phyloP scores from a whole-genome alignment of 2,113 vertebrate genomes.

The Spizaetus ornatus region DNA sequence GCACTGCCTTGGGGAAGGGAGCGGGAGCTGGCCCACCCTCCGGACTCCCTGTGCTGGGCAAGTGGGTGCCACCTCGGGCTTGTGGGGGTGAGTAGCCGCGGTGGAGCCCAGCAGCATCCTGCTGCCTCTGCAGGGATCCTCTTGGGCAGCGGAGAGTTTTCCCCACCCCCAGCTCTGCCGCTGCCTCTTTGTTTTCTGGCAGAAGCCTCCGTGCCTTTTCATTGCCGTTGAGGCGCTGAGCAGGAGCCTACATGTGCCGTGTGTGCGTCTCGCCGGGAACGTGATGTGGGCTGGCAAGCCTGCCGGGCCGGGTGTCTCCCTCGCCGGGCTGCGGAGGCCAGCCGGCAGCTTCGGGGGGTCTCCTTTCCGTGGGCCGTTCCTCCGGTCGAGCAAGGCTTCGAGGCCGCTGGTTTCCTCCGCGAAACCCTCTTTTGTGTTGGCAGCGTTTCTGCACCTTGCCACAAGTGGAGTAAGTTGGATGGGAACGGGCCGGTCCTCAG shows the following conservation, averaged over 20 bases:
- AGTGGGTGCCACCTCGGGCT: neutral
- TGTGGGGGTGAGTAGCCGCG: neutral
- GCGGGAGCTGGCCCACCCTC: neutral
- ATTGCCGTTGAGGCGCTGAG: slow-evolving; percentile 35
- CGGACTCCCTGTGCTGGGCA: neutral
- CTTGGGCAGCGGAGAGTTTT: slow-evolving; percentile 61
- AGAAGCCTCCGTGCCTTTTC: slow-evolving; percentile 58
- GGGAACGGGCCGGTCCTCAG: neutral
- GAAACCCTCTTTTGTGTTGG: neutral
- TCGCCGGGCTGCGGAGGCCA: neutral
- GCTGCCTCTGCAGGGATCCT: slow-evolving; percentile 53
- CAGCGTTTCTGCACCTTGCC: slow-evolving; percentile 42
- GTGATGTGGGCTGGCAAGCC: slow-evolving; percentile 11
- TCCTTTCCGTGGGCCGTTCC: neutral
- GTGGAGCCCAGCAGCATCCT: slow-evolving; percentile 29
- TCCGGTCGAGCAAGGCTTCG: neutral
- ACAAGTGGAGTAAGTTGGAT: slow-evolving; percentile 46
- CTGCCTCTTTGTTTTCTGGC: slow-evolving; percentile 64
- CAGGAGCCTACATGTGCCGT: slow-evolving; percentile 46
- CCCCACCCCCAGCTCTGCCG: slow-evolving; percentile 54
- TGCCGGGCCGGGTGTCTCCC: neutral
- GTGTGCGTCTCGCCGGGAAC: neutral
- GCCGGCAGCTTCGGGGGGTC: neutral
- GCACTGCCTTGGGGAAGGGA: neutral
- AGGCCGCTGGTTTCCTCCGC: neutral